A percentile compares a stretch with the other conserved stretches of the same genome.
These are phyloP conservation scores for Sylvilagus bachmani DNA, from an alignment of 2,113 vertebrate genomes.

Conservation along the genomic window DNA sequence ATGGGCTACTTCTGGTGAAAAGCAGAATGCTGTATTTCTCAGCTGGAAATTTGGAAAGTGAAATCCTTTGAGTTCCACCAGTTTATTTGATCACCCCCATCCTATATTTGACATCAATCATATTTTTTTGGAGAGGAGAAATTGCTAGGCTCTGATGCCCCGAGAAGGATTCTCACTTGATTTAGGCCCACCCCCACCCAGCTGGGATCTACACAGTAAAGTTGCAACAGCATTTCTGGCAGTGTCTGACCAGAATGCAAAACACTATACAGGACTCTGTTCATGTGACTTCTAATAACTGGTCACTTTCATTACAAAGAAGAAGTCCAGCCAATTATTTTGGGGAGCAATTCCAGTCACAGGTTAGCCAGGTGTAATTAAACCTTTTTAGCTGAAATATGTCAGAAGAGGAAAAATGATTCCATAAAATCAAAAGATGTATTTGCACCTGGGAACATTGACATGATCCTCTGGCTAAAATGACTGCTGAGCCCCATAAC, in stretches of 20 bases:
- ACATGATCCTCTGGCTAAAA: neutral
- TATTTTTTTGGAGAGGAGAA: neutral
- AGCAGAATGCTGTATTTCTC: neutral
- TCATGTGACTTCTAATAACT: neutral
- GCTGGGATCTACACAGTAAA: neutral
- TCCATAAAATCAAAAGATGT: neutral
- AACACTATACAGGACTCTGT: neutral
- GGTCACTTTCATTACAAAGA: neutral
- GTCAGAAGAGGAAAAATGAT: neutral
- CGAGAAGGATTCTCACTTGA: neutral
- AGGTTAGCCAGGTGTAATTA: neutral
- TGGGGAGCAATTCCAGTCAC: neutral
- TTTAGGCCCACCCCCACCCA: neutral
- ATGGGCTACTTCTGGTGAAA: neutral
- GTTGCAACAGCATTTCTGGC: neutral
- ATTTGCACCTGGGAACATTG: neutral
- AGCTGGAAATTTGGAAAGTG: neutral
- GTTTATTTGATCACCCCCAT: neutral
- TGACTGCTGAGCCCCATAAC: neutral
- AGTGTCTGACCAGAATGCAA: neutral
- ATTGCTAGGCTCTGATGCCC: neutral
- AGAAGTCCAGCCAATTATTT: neutral
- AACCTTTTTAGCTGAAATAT: neutral
- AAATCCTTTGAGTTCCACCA: neutral
- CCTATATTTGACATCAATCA: neutral